Percentiles rank a stretch among this genome's conserved stretches.
Conservation (phyloP, 1,140 invertebrate genomes). For the Akabosia matsudoensis region DNA sequence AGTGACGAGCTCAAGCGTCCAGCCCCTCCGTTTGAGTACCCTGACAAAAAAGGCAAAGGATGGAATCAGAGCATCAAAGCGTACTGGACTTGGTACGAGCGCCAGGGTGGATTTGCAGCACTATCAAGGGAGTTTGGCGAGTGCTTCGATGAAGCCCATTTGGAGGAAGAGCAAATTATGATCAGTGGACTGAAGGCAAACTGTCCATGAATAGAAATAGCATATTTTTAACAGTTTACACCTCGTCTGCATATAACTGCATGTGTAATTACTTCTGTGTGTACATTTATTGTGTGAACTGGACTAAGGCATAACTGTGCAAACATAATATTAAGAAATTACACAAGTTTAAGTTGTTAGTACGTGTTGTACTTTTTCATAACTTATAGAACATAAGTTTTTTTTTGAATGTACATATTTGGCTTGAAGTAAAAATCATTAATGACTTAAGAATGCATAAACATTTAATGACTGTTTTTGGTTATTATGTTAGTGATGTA, state of each 20-base stretch:
- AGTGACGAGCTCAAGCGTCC: neutral
- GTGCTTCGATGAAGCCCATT: neutral
- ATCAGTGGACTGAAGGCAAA: neutral
- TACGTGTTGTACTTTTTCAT: too few relatives aligned
- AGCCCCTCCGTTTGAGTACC: neutral
- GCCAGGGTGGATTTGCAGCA: neutral
- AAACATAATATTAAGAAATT: too few relatives aligned
- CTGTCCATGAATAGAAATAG: neutral
- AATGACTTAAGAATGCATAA: too few relatives aligned
- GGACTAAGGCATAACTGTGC: too few relatives aligned
- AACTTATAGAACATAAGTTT: too few relatives aligned
- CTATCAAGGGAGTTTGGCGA: neutral
- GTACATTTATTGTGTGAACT: too few relatives aligned
- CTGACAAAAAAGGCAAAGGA: neutral
- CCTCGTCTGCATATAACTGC: neutral
- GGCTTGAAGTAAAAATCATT: too few relatives aligned
- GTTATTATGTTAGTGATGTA: too few relatives aligned
- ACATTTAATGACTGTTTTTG: too few relatives aligned
- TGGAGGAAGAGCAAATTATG: neutral
- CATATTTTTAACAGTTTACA: neutral
- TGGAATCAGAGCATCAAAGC: neutral
- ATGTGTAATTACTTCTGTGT: too few relatives aligned
- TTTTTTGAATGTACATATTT: too few relatives aligned
- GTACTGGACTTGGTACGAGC: slow-evolving; percentile 1
- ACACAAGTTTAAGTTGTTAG: too few relatives aligned